Evolutionary conservation across 2,888 invertebrate species (phyloP).

Genomic region (Drosophila ezoana): DNA sequence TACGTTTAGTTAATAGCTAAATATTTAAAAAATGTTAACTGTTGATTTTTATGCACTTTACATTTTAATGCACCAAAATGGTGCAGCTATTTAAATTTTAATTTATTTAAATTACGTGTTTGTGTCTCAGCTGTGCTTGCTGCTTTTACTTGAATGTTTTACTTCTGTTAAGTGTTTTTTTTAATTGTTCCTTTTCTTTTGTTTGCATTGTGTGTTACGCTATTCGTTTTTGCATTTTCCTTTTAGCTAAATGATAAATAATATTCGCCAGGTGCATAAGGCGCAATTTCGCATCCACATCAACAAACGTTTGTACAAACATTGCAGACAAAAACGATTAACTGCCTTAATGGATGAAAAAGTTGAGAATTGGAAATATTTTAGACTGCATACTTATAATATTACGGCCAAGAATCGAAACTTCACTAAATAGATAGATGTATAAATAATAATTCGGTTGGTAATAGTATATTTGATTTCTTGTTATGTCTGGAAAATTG

Average conservation of each 20-base stretch:
- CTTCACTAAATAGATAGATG: not conserved
- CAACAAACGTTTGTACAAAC: not conserved
- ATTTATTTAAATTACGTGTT: conserved; percentile 42
- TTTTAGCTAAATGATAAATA: not conserved
- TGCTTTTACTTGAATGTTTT: not conserved
- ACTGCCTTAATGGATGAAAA: not conserved
- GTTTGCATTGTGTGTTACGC: conserved; percentile 19
- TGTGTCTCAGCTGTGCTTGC: conserved; percentile 22
- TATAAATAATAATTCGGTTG: not conserved
- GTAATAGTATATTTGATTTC: too few relatives aligned
- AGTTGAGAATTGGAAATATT: not conserved
- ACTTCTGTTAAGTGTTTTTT: conserved; percentile 1
- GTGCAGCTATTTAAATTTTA: conserved; percentile 62
- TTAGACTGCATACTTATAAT: not conserved
- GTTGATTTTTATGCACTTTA: conserved; percentile 83
- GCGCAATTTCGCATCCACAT: not conserved
- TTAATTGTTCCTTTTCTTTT: conserved; percentile 14
- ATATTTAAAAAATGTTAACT: conserved; percentile 83
- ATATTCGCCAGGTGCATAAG: conserved; percentile 1
- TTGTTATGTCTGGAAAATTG: not conserved
- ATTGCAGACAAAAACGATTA: not conserved
- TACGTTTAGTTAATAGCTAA: conserved; percentile 77
- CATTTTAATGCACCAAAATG: conserved; percentile 78
- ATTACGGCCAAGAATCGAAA: too few relatives aligned
- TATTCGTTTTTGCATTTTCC: conserved; percentile 32